Base-by-base conservation (phyloP, 2,113 vertebrate species). In the Myanophis thanlyinensis region DNA sequence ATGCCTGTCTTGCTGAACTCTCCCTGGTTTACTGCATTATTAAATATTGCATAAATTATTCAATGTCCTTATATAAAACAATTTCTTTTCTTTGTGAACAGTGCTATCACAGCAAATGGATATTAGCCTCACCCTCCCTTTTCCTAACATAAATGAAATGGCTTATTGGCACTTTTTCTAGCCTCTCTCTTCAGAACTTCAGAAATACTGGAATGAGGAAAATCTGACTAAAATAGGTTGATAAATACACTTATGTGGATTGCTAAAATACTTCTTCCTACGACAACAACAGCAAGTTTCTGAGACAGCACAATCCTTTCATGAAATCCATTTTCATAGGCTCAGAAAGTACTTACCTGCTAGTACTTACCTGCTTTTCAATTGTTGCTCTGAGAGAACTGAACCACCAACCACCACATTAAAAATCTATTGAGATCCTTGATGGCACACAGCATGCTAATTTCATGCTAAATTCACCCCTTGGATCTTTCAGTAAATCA, bases 41-140 rank as follows among this genome's bases (percentile, higher is more conserved):
- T 98, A 98, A 99, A 98, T 98, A 97, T 98, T 95, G 93, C 93
- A 97, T 98, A 97, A 98, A 98, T 98, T 97, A 99, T 99, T 98
- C 97, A 98, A 93, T 93, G 92, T 94, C 94, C 95, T 98, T 96
- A 93, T 98, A 97, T 98, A 95, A 98, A 98, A 98, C 96, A 96
- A 97, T 98, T 98, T 97, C 98, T 97, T 98, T 98, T 98, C 97
- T 97, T 98, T 97, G 96, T 94, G 97, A 98, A 98, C 95, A 94
- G 96, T 94, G 98, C 96, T 95, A 96, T 97, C 96, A 97, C 97
- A 98, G 95, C 62, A 95, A 95, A 89, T 30, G 95, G 54, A 51
- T 89, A 90, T 96, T 96, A 93, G 30, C 93, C 95, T 95, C 96
- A 94, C 87, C 13, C 49, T 88, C 48, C 47, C 27, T 15, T 30